Conservation (phyloP, 2,888 invertebrate species). For the Parascotia fuliginaria region DNA sequence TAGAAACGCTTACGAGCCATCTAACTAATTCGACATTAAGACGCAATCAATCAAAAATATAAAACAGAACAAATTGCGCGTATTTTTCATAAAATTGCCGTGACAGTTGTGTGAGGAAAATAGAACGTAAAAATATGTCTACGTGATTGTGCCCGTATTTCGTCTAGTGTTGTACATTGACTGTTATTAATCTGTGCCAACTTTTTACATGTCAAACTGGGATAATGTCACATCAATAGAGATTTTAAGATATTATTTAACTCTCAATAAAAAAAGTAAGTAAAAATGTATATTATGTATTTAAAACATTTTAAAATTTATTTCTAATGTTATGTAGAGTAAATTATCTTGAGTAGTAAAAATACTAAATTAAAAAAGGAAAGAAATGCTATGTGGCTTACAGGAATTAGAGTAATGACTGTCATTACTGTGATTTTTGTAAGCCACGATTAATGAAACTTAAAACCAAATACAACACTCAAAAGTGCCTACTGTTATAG, state of each 20-base stretch:
- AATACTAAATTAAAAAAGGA: no score
- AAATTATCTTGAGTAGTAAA: no score
- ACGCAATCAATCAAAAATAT: constrained; percentile 66
- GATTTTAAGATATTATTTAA: constrained; percentile 1
- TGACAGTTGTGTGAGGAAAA: constrained; percentile 39
- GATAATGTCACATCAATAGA: constrained; percentile 19
- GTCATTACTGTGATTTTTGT: no score
- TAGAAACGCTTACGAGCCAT: constrained; percentile 25
- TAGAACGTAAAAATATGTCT: constrained; percentile 23
- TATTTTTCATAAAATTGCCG: constrained; percentile 39
- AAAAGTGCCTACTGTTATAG: no score
- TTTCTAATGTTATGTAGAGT: no score
- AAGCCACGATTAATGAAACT: no score
- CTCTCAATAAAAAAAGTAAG: background rate
- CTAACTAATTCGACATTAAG: constrained; percentile 61
- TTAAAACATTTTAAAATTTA: no score
- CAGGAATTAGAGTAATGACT: no score
- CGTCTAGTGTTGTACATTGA: constrained; percentile 26
- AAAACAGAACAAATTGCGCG: constrained; percentile 43
- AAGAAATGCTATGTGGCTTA: no score
- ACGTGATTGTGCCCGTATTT: constrained; percentile 37
- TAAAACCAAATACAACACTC: no score
- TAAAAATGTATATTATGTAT: no score
- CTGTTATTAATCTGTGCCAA: constrained; percentile 37
- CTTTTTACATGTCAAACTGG: constrained; percentile 26